phyloP scores from a whole-genome alignment of 1,140 invertebrate species.

The Micrasema longulum region DNA sequence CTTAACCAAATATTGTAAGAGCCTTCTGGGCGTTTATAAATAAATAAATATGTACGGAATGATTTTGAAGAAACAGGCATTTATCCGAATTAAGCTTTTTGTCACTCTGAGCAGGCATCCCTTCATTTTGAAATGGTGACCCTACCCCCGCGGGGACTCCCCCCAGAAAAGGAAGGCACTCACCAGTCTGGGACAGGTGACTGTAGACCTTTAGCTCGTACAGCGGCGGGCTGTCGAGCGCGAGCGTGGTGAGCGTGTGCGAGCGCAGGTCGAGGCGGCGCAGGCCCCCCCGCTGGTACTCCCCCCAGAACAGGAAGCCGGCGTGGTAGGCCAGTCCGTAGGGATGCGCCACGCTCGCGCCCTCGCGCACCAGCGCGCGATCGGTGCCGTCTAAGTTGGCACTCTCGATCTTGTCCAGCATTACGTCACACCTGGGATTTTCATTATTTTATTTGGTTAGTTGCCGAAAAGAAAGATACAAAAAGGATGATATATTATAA shows the following conservation, averaged over 20 bases:
- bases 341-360: constrained; percentile 73
- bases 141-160: too few relatives aligned
- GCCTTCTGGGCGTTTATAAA: too few relatives aligned
- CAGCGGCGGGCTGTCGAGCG: constrained; percentile 69
- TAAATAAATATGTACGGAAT: too few relatives aligned
- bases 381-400: constrained; percentile 79
- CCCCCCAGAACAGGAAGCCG: constrained; percentile 78
- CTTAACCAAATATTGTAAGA: too few relatives aligned
- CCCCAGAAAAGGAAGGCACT: too few relatives aligned
- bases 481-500: too few relatives aligned
- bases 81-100: too few relatives aligned
- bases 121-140: too few relatives aligned
- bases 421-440: constrained; percentile 73
- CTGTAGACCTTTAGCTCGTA: constrained; percentile 76
- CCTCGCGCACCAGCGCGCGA: constrained; percentile 69
- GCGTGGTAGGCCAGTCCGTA: constrained; percentile 78
- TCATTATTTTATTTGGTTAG: too few relatives aligned
- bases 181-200: constrained; percentile 65
- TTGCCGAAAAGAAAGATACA: too few relatives aligned
- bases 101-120: too few relatives aligned
- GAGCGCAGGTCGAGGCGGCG: constrained; percentile 64
- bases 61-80: too few relatives aligned
- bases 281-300: constrained; percentile 72
- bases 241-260: constrained; percentile 61
- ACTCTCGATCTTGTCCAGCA: constrained; percentile 80